These are phyloP conservation scores for Platanista minor DNA, from an alignment of 2,113 vertebrate species.

Conservation along the genomic window DNA sequence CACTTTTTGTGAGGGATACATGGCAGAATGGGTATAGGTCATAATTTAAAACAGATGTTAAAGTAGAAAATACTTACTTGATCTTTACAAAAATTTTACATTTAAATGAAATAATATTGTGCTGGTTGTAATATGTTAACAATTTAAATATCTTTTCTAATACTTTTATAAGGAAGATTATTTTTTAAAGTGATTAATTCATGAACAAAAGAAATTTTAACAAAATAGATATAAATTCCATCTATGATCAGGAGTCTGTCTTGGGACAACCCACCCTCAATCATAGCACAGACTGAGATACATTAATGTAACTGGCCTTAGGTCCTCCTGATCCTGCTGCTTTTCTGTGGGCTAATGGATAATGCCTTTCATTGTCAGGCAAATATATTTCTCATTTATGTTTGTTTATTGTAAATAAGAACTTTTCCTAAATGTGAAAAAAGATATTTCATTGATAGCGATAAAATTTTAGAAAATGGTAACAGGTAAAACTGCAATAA, in stretches of 20 bases:
- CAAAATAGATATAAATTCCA: not conserved
- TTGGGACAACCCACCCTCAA: not conserved
- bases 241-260: not conserved
- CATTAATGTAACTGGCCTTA: accelerated
- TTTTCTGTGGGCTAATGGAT: accelerated
- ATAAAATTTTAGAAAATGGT: not conserved
- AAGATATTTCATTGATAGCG: not conserved
- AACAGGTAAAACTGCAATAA: not conserved
- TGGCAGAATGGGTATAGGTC: not conserved
- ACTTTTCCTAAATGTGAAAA: not conserved
- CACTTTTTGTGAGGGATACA: not conserved
- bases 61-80: not conserved
- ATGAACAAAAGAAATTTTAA: not conserved
- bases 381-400: not conserved
- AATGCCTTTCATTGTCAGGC: not conserved
- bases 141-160: constrained; percentile 2
- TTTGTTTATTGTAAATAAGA: not conserved
- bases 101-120: not conserved
- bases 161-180: not conserved
- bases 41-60: constrained; percentile 32
- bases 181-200: not conserved
- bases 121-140: not conserved
- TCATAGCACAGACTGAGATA: not conserved
- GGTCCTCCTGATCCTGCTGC: no score
- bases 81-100: not conserved